Percentiles rank a stretch among this genome's conserved stretches.
phyloP scores from a whole-genome alignment of 53 echinoderm and acorn worm species.

The Temnopleurus reevesii region DNA sequence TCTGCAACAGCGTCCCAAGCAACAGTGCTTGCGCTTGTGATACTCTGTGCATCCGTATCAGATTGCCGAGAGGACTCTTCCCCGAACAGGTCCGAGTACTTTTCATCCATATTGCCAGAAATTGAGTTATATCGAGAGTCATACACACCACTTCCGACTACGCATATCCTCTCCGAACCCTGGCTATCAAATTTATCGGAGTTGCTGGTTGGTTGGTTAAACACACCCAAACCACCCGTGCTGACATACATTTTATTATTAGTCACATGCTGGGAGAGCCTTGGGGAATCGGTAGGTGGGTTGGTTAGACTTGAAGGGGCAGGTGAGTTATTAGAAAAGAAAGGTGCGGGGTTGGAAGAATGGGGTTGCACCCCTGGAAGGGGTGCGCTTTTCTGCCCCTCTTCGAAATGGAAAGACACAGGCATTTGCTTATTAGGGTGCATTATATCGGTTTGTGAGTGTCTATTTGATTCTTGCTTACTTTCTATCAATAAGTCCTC shows the following conservation, averaged over 20 bases:
- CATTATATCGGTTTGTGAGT: not conserved
- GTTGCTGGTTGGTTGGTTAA: constrained; percentile 45
- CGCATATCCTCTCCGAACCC: not conserved
- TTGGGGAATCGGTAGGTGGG: constrained; percentile 4
- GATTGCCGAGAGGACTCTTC: constrained; percentile 44
- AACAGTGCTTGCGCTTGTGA: constrained; percentile 48
- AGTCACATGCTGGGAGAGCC: constrained; percentile 19
- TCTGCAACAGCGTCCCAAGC: constrained; percentile 36
- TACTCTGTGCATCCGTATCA: constrained; percentile 38
- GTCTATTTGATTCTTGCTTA: not conserved
- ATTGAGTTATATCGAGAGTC: not conserved
- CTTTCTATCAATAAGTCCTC: not conserved
- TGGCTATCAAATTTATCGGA: constrained; percentile 6
- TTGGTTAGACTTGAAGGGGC: constrained; percentile 6
- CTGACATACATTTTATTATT: constrained; percentile 33
- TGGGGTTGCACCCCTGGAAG: not conserved
- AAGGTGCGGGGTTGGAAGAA: not conserved
- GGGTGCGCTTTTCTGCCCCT: not conserved
- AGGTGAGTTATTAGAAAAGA: not conserved
- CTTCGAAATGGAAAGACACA: not conserved
- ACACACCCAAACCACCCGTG: not conserved
- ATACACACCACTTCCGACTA: not conserved
- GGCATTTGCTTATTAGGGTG: not conserved
- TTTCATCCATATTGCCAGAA: constrained; percentile 7
- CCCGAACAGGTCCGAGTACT: constrained; percentile 10